phyloP scores from a whole-genome alignment of 2,113 vertebrate species.

The Clarias magur region DNA sequence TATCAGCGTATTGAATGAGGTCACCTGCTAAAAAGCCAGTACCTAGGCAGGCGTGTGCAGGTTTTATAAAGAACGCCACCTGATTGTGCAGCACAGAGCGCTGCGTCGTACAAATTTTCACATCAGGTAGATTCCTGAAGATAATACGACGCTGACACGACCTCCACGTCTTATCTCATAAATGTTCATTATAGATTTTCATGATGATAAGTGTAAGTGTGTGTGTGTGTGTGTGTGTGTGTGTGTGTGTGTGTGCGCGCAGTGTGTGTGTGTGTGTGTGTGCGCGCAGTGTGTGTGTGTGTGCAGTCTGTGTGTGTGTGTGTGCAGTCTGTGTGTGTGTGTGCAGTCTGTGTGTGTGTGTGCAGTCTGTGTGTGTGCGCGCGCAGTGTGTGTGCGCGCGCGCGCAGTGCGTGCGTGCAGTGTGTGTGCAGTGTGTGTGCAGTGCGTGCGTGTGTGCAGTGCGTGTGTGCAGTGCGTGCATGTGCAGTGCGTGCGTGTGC shows the following conservation, averaged over 20 bases:
- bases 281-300: too few relatives aligned
- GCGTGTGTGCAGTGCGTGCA: slow-evolving; percentile 9
- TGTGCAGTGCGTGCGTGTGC: neutral
- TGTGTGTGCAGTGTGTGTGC: too few relatives aligned
- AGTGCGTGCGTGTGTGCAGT: neutral
- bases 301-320: too few relatives aligned
- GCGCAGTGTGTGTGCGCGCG: too few relatives aligned
- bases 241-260: too few relatives aligned
- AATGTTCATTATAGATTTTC: slow-evolving; percentile 19
- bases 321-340: too few relatives aligned
- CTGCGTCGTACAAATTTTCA: neutral
- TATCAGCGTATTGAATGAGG: slow-evolving; percentile 47
- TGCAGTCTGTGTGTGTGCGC: too few relatives aligned
- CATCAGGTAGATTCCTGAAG: neutral
- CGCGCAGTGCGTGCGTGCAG: too few relatives aligned
- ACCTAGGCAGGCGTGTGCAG: slow-evolving; percentile 26
- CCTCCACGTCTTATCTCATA: slow-evolving; percentile 17
- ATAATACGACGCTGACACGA: neutral
- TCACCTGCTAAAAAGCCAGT: slow-evolving; percentile 13
- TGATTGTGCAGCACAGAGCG: slow-evolving; percentile 9
- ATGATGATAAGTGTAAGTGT: neutral
- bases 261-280: too few relatives aligned
- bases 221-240: neutral
- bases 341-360: too few relatives aligned
- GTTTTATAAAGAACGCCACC: neutral